Evolutionary conservation across 2,888 invertebrate species (phyloP), one percentile per base, ranked within the genome.

Genomic region (Octonoba sinensis): DNA sequence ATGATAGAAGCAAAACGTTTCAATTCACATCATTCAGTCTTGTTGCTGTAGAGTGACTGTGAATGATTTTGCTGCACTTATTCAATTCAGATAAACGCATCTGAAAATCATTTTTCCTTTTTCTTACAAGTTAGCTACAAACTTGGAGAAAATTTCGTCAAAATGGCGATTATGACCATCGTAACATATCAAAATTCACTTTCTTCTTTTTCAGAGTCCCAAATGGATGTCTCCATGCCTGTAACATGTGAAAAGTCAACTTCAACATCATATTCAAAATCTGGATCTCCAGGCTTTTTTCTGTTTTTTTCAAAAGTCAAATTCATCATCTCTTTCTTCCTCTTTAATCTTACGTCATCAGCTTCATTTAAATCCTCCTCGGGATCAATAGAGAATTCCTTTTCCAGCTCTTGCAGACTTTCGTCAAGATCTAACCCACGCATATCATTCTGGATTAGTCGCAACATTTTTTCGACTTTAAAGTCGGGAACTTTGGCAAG

Each of bases 251-350:
- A 82, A 88, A 90, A 87, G 67, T 90, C 88, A 0, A 89, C 87
- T 82, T 89, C 88, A 22, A 90, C 87, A 84, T 90, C 90, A 86
- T 91, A 91, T 75, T 89, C 85, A 85, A 88, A 90, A 65, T 87
- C 88, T 0, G 88, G 87, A 85, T 90, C 90, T 1, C 87, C 88
- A 0, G 89, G 89, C 83, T 88, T 88, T 47, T 89, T 87, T 22
- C 86, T 85, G 84, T 89, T 88, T 82, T 88, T 89, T 74, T 88
- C 87, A 86, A 90, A 90, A 1, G 87, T 88, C 76, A 87, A 85
- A 27, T 89, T 89, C 90, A 90, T 90, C 0, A 89, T 85, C n/a
- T 88, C 87, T 85, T 91, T 91, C 82, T 90, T 90, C 15, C 88
- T 47, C 54, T 67, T 57, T 11, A 84, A 54, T n/a, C 60, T 46